phyloP scores from a whole-genome alignment of 2,113 vertebrate genomes.

The Mustela lutreola region DNA sequence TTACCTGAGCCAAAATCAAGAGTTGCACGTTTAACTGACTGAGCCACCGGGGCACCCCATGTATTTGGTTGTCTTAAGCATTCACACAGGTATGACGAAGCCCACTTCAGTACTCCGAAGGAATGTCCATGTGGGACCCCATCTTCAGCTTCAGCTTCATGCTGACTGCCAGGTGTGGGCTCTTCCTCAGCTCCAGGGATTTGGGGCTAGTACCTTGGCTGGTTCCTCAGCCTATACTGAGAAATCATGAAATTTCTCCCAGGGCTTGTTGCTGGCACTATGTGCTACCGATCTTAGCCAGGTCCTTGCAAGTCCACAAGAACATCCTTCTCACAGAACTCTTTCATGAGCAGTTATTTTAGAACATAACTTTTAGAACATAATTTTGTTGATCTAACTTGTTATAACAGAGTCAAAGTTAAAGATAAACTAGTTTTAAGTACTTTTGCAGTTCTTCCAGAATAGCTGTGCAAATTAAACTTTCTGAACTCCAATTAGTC shows the following conservation, averaged over 20 bases:
- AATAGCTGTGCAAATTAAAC: constrained; percentile 48
- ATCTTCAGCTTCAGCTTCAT: neutral
- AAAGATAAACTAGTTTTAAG: constrained; percentile 57
- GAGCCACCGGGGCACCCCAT: neutral
- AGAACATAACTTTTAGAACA: constrained; percentile 35
- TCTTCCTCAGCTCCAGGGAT: neutral
- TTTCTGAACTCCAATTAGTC: constrained; percentile 40
- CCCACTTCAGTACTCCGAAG: neutral
- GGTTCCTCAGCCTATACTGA: neutral
- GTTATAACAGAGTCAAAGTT: constrained; percentile 60
- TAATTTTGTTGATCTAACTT: constrained; percentile 42
- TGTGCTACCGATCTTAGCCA: neutral
- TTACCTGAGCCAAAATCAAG: neutral
- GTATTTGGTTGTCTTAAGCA: neutral
- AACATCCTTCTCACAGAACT: neutral
- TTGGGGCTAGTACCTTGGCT: neutral
- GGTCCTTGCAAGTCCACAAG: neutral
- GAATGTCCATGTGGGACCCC: neutral
- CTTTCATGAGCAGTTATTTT: constrained; percentile 19
- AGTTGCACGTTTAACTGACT: neutral
- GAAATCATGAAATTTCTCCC: neutral
- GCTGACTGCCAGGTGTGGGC: neutral
- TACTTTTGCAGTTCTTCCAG: constrained; percentile 36
- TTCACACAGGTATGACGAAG: neutral
- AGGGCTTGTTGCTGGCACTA: neutral